phyloP scores from a whole-genome alignment of 2,888 invertebrate genomes.

The Rotaria socialis region DNA sequence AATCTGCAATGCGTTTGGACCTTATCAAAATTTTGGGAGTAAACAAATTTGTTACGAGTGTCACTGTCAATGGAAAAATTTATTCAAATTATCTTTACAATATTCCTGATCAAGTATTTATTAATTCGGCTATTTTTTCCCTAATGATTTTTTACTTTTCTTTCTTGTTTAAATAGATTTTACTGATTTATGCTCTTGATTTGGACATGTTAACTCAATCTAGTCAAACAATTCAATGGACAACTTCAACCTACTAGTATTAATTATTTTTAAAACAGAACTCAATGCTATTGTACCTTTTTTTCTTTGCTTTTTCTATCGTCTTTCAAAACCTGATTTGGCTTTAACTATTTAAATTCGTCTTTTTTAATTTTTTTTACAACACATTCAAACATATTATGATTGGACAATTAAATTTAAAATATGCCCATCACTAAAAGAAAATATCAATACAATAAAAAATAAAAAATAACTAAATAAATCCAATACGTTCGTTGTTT shows the following conservation, averaged over 20 bases:
- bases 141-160: not conserved
- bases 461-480: not conserved
- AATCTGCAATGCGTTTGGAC: not conserved
- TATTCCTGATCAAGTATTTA: slow-evolving; percentile 8
- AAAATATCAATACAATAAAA: not conserved
- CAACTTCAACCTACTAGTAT: not conserved
- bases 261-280: not conserved
- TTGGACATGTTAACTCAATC: not conserved
- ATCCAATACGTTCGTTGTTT: slow-evolving; percentile 3
- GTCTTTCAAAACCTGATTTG: not conserved
- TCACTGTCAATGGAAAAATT: slow-evolving; percentile 32
- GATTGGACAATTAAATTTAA: not conserved
- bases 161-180: not conserved
- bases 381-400: slow-evolving; percentile 8
- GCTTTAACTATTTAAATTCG: not conserved
- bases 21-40: slow-evolving; percentile 39
- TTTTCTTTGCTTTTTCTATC: not conserved
- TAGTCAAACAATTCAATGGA: slow-evolving; percentile 23
- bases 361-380: not conserved
- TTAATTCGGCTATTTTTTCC: not conserved
- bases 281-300: not conserved
- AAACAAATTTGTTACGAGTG: not conserved
- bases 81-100: slow-evolving; percentile 41
- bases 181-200: slow-evolving; percentile 25
- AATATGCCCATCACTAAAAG: not conserved